phyloP scores from a whole-genome alignment of 1,140 invertebrate genomes.

The Drosophila mojavensis region DNA sequence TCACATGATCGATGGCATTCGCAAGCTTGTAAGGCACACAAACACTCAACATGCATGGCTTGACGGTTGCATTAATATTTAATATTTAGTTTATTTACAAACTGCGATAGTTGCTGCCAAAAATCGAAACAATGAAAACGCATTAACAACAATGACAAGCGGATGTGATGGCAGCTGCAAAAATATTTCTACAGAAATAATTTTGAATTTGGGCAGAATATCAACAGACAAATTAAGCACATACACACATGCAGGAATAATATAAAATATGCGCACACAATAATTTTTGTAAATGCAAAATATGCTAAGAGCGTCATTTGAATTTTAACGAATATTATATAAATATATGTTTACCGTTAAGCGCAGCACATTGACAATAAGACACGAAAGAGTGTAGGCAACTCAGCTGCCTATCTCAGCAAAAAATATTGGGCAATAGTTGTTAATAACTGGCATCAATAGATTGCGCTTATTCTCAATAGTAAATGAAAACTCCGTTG shows the following conservation, averaged over 20 bases:
- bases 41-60: constrained; percentile 1
- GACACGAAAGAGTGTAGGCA: constrained; percentile 6
- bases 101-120: constrained; percentile 11
- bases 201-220: constrained; percentile 34
- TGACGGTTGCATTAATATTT: constrained; percentile 1
- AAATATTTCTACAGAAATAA: constrained; percentile 24
- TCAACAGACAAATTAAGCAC: constrained; percentile 27
- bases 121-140: constrained; percentile 14
- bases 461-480: not conserved
- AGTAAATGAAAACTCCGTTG: constrained; percentile 15
- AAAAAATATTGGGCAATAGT: constrained; percentile 37
- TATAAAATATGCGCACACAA: constrained; percentile 33
- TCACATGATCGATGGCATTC: constrained; percentile 38
- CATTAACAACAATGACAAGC: constrained; percentile 16
- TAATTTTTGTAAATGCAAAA: constrained; percentile 14
- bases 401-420: constrained; percentile 58
- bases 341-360: constrained; percentile 45
- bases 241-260: constrained; percentile 22
- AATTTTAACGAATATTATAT: not conserved
- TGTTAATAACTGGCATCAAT: constrained; percentile 66
- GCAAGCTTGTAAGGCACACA: constrained; percentile 1
- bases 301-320: not conserved
- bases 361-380: not conserved
- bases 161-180: constrained; percentile 22
- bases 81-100: constrained; percentile 8